Base-by-base conservation (phyloP, 2,888 invertebrate species). In the Volucella bombylans region DNA sequence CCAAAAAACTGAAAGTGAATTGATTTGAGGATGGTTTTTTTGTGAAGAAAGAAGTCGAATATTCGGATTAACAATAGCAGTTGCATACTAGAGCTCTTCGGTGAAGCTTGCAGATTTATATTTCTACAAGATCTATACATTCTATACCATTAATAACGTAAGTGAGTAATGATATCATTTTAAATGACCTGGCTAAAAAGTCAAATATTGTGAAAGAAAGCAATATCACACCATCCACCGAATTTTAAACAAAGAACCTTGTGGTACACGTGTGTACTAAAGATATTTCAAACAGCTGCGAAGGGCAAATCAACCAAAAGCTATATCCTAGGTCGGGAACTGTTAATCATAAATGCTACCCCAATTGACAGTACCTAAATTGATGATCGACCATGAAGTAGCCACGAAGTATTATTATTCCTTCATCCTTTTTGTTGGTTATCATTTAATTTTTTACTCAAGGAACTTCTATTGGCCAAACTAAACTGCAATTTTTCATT, bases 401-500 rank as follows among this genome's bases (percentile, higher is more conserved):
- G 81, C 80, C 85, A 76, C 76, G 31, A 76, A 85, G 85, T 76
- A 76, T 80, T 85, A 76, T 85, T 81, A 80, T 76, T 81, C 85
- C 69, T 67, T 80, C 76, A 76, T 76, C 62, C 71, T 71, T 68
- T 65, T 65, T 79, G 61, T 68, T 76, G 67, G 74, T 72, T 85
- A 76, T 85, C 76, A 80, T 72, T 69, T 67, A 31, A 41, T 69
- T 69, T 31, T 62, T 31, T 15, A 62, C 55, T 54, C 18, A 57
- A 64, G 4, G 64, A 74, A 65, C 61, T 80, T 83, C 79, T 69
- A 62, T 76, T 55, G 54, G 80, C 50, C 54, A 52, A 71, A 71
- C 80, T 80, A 80, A 80, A 85, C 74, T 80, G 85, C 85, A 85
- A 85, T 85, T 85, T 85, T 85, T 85, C 85, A 85, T 85, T 77